phyloP scores from a whole-genome alignment of 2,888 invertebrate species.

The Epirrita christyi region DNA sequence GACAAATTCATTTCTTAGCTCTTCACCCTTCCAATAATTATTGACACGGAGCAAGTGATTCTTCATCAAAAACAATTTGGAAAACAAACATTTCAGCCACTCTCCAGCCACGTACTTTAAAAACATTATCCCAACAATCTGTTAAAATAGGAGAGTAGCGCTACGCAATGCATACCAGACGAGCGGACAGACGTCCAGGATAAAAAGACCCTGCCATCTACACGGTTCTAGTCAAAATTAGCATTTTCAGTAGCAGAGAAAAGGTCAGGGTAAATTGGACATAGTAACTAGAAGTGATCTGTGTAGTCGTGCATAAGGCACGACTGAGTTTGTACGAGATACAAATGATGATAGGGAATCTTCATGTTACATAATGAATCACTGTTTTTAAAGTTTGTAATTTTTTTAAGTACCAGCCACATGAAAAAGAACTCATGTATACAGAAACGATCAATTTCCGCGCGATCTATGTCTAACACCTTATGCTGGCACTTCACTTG shows the following conservation, averaged over 20 bases:
- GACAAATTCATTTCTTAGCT: no score
- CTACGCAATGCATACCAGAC: slow-evolving; percentile 49
- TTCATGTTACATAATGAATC: not conserved
- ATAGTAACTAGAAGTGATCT: slow-evolving; percentile 29
- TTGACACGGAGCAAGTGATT: no score
- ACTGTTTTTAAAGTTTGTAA: not conserved
- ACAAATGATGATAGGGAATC: not conserved
- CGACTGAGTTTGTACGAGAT: slow-evolving; percentile 27
- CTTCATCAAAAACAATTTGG: no score
- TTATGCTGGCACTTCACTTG: no score
- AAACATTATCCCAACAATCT: slow-evolving; percentile 38
- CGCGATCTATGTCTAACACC: no score
- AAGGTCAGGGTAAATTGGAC: slow-evolving; percentile 29
- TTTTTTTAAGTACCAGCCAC: not conserved
- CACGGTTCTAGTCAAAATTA: not conserved
- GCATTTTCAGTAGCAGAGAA: not conserved
- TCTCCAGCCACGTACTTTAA: no score
- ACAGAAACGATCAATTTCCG: no score
- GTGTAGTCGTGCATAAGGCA: slow-evolving; percentile 42
- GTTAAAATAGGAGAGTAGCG: slow-evolving; percentile 47
- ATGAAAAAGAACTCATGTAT: no score
- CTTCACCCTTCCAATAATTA: no score
- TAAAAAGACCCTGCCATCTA: slow-evolving; percentile 21
- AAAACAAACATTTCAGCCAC: no score
- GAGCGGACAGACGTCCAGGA: slow-evolving; percentile 35